Evolutionary conservation across 1,140 invertebrate species (phyloP), one percentile per base, ranked within the genome.

Genomic region (Ceratina calcarata): DNA sequence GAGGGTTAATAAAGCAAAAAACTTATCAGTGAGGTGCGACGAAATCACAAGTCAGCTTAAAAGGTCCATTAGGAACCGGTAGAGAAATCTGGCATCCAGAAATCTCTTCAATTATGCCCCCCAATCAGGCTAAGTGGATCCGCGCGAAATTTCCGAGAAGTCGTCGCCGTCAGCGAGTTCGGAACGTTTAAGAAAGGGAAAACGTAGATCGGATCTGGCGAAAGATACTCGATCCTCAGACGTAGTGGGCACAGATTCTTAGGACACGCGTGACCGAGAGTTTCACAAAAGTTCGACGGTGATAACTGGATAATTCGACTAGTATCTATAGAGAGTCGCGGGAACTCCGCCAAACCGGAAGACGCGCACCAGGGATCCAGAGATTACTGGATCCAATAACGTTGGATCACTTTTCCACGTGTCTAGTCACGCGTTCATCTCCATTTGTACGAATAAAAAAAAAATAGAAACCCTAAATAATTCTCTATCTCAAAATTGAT

Each of bases 301-400:
- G 51, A 55, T 1, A 60, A 10, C 51, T 0, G 60, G 76, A 78
- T 78, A 78, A 78, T 78, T 78, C 76, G 76, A 55, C 27, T 57
- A 78, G 76, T 51, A 72, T 78, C 69, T 60, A 45, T 1, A 49
- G 51, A 58, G 18, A 49, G 60, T 61, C 67, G 20, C 76, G 76
- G 68, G 68, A 64, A 55, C 68, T n/a, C 18, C 20, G 76, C 68
- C 76, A 78, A 78, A 78, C 68, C 76, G 61, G 60, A 62, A 64
- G 37, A 20, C 32, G 18, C 49, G 49, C 3, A 27, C 37, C 15
- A 18, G 16, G 62, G 49, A 71, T 78, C 68, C 67, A 18, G 7
- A 72, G 76, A 78, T 78, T 72, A 64, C 68, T 18, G 3, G 75
- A 72, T 78, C 68, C 27, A 78, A 78, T 78, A 78, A 78, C n/a